Percentiles rank a stretch among this genome's conserved stretches.
Evolutionary conservation across 2,797 vertebrate genomes (phyloP).

Genomic region (Channallabes apus): DNA sequence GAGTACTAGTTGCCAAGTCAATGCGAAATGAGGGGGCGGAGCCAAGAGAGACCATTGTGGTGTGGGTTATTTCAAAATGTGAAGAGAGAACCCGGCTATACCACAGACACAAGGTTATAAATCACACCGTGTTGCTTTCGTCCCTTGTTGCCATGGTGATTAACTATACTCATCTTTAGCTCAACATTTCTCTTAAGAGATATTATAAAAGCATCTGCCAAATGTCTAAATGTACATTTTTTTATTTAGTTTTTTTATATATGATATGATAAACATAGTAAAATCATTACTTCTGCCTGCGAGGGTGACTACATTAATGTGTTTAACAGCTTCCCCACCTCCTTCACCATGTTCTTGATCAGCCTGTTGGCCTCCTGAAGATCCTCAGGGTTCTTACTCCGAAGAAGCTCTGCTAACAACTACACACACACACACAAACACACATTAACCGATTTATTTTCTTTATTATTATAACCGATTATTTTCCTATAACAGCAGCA

Average conservation of each 20-base stretch:
- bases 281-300: no score
- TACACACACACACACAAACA: constrained; percentile 61
- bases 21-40: background rate
- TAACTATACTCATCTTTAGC: background rate
- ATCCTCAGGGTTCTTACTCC: constrained; percentile 97
- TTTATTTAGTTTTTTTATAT: no score
- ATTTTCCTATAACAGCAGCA: background rate
- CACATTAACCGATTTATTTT: no score
- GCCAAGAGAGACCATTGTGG: background rate
- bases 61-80: background rate
- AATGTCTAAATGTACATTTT: no score
- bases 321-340: constrained; percentile 75
- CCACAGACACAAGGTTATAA: background rate
- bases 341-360: constrained; percentile 99
- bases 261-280: background rate
- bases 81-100: background rate
- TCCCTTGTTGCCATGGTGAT: background rate
- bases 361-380: constrained; percentile 96
- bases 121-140: background rate
- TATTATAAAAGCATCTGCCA: no score
- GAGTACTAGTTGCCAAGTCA: background rate
- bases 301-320: background rate
- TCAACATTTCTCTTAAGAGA: background rate
- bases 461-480: no score
- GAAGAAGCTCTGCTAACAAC: constrained; percentile 90